These are phyloP conservation scores for Thamnophis sirtalis DNA, from an alignment of 2,113 vertebrate species.

Conservation along the genomic window DNA sequence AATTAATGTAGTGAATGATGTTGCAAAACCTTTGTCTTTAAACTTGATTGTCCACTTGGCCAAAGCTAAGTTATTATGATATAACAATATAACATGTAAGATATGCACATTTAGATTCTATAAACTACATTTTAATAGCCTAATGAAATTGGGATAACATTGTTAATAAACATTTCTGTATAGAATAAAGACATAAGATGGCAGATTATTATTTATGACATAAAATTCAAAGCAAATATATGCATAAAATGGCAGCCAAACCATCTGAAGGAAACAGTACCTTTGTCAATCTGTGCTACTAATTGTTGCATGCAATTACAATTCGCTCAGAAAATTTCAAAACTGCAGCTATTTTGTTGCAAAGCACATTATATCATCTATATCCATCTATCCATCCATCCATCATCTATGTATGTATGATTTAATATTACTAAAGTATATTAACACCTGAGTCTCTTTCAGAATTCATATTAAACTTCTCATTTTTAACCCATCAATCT, in stretches of 20 bases:
- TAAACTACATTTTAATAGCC: neutral
- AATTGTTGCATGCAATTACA: neutral
- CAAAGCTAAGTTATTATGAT: neutral
- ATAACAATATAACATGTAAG: neutral
- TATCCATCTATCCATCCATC: neutral
- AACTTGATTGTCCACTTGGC: neutral
- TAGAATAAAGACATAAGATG: neutral
- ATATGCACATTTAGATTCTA: neutral
- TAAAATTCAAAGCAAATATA: neutral
- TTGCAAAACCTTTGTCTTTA: neutral
- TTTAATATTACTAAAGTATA: slow-evolving; percentile 6
- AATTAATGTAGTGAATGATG: neutral
- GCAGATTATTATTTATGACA: neutral
- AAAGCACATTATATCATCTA: neutral
- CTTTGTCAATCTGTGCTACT: neutral
- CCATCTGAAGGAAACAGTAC: neutral
- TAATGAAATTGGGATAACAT: neutral
- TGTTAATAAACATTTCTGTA: neutral
- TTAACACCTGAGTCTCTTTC: slow-evolving; percentile 40
- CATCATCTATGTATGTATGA: neutral
- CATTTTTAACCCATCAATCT: neutral
- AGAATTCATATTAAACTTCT: slow-evolving; percentile 24
- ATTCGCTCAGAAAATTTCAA: neutral
- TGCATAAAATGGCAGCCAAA: neutral
- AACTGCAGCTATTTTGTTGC: neutral